These are phyloP conservation scores for Zoanthus solanderi DNA, from an alignment of 92 coral and sea anemone genomes.

Conservation along the genomic window DNA sequence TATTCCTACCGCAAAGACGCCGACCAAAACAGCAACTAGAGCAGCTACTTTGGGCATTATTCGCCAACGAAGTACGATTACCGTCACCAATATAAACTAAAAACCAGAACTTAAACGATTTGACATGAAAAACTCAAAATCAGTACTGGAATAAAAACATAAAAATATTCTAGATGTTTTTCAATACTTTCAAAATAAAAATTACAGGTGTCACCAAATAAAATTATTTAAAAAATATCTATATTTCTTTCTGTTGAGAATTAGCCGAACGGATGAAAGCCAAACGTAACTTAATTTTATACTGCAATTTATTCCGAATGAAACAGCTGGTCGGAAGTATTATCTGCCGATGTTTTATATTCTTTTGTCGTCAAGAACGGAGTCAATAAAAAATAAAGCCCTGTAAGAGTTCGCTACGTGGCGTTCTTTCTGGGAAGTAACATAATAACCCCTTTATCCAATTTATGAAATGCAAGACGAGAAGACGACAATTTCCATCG, in stretches of 20 bases:
- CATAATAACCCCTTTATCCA: slow-evolving; percentile 28
- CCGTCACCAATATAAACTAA: not conserved
- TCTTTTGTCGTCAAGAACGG: slow-evolving; percentile 23
- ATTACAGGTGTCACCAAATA: not conserved
- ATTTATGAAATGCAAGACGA: slow-evolving; percentile 6
- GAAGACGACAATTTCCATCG: slow-evolving; percentile 3
- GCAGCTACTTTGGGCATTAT: slow-evolving; percentile 22
- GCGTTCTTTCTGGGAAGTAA: slow-evolving; percentile 2
- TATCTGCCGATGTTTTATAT: not conserved
- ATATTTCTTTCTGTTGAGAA: not conserved
- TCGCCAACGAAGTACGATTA: not conserved
- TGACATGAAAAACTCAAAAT: no score
- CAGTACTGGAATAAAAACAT: not conserved
- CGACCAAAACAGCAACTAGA: slow-evolving; percentile 23
- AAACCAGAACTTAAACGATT: no score
- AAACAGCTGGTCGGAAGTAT: slow-evolving; percentile 26
- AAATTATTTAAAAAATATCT: not conserved
- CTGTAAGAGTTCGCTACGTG: slow-evolving; percentile 13
- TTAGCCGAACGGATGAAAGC: not conserved
- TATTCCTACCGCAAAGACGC: slow-evolving; percentile 32
- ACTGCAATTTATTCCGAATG: not conserved
- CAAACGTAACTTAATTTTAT: not conserved
- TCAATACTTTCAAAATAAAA: not conserved
- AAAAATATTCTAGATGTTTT: not conserved
- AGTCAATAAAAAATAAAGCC: slow-evolving; percentile 18